Conservation (phyloP, 2,797 vertebrate species). For the Peromyscus melanophrys region DNA sequence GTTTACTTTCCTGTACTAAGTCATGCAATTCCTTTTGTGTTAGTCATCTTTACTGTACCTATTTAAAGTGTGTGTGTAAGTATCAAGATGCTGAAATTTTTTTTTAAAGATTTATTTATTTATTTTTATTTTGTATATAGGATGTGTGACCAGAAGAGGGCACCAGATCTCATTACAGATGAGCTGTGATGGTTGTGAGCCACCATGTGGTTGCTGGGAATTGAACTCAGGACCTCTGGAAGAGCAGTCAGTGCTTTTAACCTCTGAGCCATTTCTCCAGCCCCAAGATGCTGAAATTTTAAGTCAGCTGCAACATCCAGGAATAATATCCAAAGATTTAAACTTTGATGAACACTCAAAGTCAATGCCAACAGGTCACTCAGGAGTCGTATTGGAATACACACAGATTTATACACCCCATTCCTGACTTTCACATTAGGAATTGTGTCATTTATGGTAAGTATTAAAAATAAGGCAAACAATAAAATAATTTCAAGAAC, state of each 20-base stretch:
- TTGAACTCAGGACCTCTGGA: too few relatives aligned
- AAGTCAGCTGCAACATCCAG: not conserved
- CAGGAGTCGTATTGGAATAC: not conserved
- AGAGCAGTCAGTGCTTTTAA: too few relatives aligned
- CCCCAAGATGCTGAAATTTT: not conserved
- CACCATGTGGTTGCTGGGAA: too few relatives aligned
- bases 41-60: not conserved
- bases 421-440: not conserved
- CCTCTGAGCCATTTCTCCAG: too few relatives aligned
- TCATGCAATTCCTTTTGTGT: not conserved
- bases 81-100: too few relatives aligned
- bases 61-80: not conserved
- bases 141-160: too few relatives aligned
- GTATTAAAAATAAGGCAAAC: slow-evolving; percentile 22
- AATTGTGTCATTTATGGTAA: slow-evolving; percentile 16
- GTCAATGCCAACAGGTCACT: not conserved
- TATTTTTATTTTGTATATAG: too few relatives aligned
- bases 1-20: not conserved
- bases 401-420: not conserved
- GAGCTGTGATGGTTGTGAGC: too few relatives aligned
- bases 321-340: slow-evolving; percentile 11
- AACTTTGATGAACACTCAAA: not conserved
- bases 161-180: too few relatives aligned
- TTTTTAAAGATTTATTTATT: too few relatives aligned
- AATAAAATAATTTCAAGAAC: not conserved